Evolutionary conservation across 2,888 invertebrate genomes (phyloP), one percentile per base, ranked within the genome.

Genomic region (Cataglyphis altisquamis): DNA sequence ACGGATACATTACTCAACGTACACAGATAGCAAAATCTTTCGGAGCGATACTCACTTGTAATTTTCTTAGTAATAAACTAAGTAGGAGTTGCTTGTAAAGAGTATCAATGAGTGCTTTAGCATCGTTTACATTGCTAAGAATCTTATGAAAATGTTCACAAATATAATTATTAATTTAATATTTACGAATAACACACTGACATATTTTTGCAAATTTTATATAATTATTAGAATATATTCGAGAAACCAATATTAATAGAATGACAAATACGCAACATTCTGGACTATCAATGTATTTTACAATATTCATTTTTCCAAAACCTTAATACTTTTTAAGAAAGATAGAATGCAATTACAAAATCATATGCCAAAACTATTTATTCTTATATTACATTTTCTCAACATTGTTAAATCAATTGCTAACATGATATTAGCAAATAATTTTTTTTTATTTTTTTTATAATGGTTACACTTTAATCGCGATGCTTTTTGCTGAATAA

Each of bases 1-100:
- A 78, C 68, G 68, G 68, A 78, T 68, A 60, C 78, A 68, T 78
- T 60, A 68, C 41, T 78, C 78, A 78, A 36, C 67, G 52, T 25
- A 29, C 32, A 67, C 48, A 57, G 60, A 78, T 77, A 77, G 77
- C 55, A 29, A 36, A 68, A 62, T 60, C 78, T 45, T 21, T 32
- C 45, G 45, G 62, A n/a, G 68, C 60, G 60, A 68, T 67, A 78
- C 67, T 77, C 48, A 66, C 55, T 60, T 45, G 68, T 60, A 68
- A 60, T 78, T 78, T 68, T 68, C 67, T 55, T 55, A 66, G 66
- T 66, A 66, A 77, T 66, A 66, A 77, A 77, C 66, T 41, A 66
- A 66, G 41, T 55, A 77, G 39, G 25, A 77, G 15, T 36, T 25
- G 66, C n/a, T 55, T 25, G n/a, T 9, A 66, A 75, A 75, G 55